Evolutionary conservation across 2,797 vertebrate genomes (phyloP), one percentile per base, ranked within the genome.

Genomic region (Brachymystax lenok): DNA sequence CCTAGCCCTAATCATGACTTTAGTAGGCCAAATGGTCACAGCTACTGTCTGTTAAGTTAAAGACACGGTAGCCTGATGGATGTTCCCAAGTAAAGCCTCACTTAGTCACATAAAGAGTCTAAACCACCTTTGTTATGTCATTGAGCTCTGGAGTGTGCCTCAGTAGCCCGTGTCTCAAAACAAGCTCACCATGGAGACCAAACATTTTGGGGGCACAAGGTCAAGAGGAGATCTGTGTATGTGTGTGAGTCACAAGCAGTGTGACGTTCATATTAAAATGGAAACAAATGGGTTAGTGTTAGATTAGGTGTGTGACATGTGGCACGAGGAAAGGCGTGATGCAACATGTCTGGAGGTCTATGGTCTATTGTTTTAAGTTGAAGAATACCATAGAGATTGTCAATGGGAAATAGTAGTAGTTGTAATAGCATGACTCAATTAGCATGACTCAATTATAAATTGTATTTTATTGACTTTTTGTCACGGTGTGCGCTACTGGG

Each of bases 111-210:
- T 59, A 59, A 59, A 19, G 54, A 19, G 17, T 59, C 6, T 59
- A 59, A 21, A n/a, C 1, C 19, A 3, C 19, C 54, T 59, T 21
- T 59, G 54, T 7, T n/a, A 56, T 56, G 54, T 56, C 54, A 19
- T 56, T 7, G 54, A 59, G 54, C 19, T 59, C 54, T 59, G 54
- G 19, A 21, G 54, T 3, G 54, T 16, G 5, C 17, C 54, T 21
- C 54, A 59, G n/a, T 2, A 59, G 54, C 6, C 19, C 6, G 19
- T 35, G 28, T 69, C 28, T 69, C 77, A 76, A 78, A 81, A 64
- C 78, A 59, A 63, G 35, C 69, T 78, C 74, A 75, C 77, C 77
- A 75, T 76, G 77, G 73, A 73, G 73, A 81, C 77, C 88, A 69
- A 78, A 76, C n/a, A 28, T 78, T 78, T 78, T 81, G 76, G 74